These are phyloP conservation scores for Australoheros scitulus DNA, from an alignment of 2,113 vertebrate genomes.

Conservation along the genomic window DNA sequence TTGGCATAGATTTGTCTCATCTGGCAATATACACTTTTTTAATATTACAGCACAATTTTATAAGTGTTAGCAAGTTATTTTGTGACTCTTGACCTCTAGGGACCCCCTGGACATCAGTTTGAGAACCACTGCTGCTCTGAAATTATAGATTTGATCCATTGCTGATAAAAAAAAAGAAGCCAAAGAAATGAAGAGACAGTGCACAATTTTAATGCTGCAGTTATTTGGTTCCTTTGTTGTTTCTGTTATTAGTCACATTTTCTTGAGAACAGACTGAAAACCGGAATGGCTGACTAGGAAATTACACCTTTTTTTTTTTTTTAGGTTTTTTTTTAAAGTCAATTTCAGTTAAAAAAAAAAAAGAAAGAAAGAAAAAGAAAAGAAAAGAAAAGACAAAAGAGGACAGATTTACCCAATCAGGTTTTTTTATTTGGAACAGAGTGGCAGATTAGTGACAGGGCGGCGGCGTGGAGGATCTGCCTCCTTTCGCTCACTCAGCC, in stretches of 20 bases:
- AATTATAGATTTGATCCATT: background rate
- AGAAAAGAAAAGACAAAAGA: slow-evolving; percentile 43
- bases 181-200: background rate
- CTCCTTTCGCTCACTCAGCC: slow-evolving; percentile 80
- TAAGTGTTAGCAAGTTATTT: background rate
- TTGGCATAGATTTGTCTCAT: too few relatives aligned
- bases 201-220: background rate
- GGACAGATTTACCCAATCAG: slow-evolving; percentile 76
- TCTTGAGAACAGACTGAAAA: background rate
- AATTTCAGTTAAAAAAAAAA: slow-evolving; percentile 15
- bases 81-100: background rate
- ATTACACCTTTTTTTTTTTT: background rate
- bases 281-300: background rate
- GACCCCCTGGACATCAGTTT: background rate
- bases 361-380: background rate
- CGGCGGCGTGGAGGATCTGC: slow-evolving; percentile 73
- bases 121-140: background rate
- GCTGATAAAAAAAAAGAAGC: background rate
- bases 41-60: background rate
- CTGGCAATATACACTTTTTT: background rate
- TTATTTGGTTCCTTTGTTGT: background rate
- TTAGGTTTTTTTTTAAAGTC: background rate
- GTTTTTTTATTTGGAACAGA: slow-evolving; percentile 85
- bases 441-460: slow-evolving; percentile 87
- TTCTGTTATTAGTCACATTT: background rate